Base-by-base conservation (phyloP, 2,113 vertebrate species). In the Calcarius ornatus region DNA sequence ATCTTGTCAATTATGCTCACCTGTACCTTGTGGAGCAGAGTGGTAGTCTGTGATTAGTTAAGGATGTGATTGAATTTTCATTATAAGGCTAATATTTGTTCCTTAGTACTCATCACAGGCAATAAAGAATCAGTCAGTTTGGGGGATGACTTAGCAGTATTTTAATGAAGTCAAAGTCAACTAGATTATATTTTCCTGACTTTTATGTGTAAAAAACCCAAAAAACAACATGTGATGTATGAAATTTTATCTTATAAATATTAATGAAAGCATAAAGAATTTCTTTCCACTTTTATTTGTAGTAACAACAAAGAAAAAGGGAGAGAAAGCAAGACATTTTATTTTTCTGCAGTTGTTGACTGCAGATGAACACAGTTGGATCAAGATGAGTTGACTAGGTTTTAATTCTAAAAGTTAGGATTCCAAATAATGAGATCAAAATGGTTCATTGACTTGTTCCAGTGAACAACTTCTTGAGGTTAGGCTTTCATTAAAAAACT, bases 371-470 rank as follows among this genome's bases (percentile, higher is more conserved):
- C 23, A 21, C 65, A 51, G 59, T 3, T 69, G 54, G 57, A 84
- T 57, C 54, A 76, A 85, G 73, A 87, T 50, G 25, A 91, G 48
- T 79, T 56, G 70, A 81, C 43, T 76, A 71, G 28, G 23, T 38
- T 95, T 86, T 79, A 78, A 75, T 75, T 78, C 92, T 93, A n/a
- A 75, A 93, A 92, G 68, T 86, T 92, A 88, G 43, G 25, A 79
- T 91, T 86, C 38, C 81, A 94, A 90, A 86, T 88, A 84, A 88
- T 90, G 71, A 86, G 68, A 88, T 88, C 64, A 95, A 76, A 97
- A 91, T 80, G 57, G 37, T 94, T 89, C 83, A 75, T 86, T 92
- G 92, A 40, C 91, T 91, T 89, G 60, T 92, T 94, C 69, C 14
- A 18, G 65, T 68, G 54, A 94, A 50, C 66, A 84, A 24, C 18